phyloP scores from a whole-genome alignment of 2,888 invertebrate species.

The Tromatobia lineatoria region DNA sequence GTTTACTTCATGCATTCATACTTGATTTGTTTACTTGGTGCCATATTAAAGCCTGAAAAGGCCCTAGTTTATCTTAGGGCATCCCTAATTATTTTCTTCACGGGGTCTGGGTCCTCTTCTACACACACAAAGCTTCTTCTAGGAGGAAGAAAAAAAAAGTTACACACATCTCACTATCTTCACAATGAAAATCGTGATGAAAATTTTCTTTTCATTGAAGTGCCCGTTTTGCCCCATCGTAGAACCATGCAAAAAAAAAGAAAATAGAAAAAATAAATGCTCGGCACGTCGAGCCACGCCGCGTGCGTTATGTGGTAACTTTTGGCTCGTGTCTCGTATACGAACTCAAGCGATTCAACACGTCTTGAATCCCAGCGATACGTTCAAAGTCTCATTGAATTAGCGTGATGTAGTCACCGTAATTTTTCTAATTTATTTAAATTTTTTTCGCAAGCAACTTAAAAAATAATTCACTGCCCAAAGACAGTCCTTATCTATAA shows the following conservation, averaged over 20 bases:
- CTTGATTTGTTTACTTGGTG: too few species aligned
- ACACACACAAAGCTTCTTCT: too few species aligned
- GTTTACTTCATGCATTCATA: too few species aligned
- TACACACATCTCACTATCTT: too few species aligned
- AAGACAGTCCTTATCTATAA: neutral
- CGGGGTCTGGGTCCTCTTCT: too few species aligned
- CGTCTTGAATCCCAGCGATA: slow-evolving; percentile 45
- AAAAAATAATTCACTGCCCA: neutral
- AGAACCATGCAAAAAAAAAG: slow-evolving; percentile 7
- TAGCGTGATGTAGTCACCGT: neutral
- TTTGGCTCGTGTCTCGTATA: slow-evolving; percentile 70
- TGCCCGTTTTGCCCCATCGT: too few species aligned
- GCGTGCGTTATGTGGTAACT: slow-evolving; percentile 72
- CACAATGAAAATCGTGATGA: too few species aligned
- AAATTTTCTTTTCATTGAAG: too few species aligned
- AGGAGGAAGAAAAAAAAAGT: too few species aligned
- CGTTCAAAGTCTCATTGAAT: slow-evolving; percentile 36
- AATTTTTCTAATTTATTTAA: slow-evolving; percentile 53
- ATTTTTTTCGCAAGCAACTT: neutral
- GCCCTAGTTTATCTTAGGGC: too few species aligned
- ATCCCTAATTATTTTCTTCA: too few species aligned
- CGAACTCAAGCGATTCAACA: slow-evolving; percentile 50
- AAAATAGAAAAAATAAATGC: slow-evolving; percentile 63
- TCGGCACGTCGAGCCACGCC: slow-evolving; percentile 69
- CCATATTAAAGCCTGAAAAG: too few species aligned